Evolutionary conservation across 2,888 invertebrate species (phyloP), one percentile per base, ranked within the genome.

Genomic region (Odontocolon sp.): DNA sequence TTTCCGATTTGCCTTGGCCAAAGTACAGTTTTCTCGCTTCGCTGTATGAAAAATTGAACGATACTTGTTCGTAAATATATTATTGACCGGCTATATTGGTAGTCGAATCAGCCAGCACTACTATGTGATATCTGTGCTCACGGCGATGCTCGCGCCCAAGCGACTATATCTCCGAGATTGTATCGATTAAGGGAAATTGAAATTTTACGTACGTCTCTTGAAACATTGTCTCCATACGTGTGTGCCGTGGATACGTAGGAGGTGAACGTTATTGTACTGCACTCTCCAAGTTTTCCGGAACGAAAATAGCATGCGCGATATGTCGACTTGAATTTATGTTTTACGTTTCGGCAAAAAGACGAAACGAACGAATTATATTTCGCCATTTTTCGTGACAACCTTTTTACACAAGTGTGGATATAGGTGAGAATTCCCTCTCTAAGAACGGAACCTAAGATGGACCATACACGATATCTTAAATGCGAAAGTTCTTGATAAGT

Each of bases 151-250:
- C 16, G 33, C 26, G 54, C 9, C 16, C 18, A 33, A 54, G 33
- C 56, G 42, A 18, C 45, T 40, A 63, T n/a, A n/a, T 70, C 54
- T 33, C 11, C 54, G 70, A 63, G 54, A 70, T 70, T 63, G 23
- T 54, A 63, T 63, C 52, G 63, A 63, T 26, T 40, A 31, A 31
- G 52, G 28, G 3, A 18, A 69, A 69, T 50, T 59, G 59, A 59
- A 59, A 40, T 50, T 69, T 69, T 31, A 38, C 36, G 59, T 31
- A 47, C 6, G 26, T 14, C 11, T n/a, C 33, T 11, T 47, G 9
- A 40, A 52, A 66, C 23, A 66, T 52, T 26, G 52, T 52, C 38
- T 26, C 5, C 8, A 16, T n/a, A 38, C 28, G 8, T 40, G 9
- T 5, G 6, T 14, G 16, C 6, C 42, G 3, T 16, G n/a, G 11